phyloP scores from a whole-genome alignment of 2,113 vertebrate species.

The Cebus imitator region DNA sequence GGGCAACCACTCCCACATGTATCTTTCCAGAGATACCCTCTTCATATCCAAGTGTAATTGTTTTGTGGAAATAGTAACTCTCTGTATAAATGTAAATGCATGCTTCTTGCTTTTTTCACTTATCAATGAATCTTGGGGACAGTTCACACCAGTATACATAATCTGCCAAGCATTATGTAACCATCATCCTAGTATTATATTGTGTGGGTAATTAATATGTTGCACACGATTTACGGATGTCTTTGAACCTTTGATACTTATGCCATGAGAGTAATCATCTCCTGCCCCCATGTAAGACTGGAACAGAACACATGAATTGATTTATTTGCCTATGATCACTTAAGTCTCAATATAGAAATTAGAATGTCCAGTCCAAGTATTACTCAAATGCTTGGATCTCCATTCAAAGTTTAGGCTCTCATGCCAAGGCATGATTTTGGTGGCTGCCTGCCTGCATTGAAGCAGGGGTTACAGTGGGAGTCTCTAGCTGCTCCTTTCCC shows the following conservation, averaged over 20 bases:
- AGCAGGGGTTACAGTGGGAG: not conserved
- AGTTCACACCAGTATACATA: not conserved
- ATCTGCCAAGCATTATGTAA: not conserved
- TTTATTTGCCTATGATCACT: not conserved
- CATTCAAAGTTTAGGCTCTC: not conserved
- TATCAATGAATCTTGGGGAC: not conserved
- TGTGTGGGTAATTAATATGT: not conserved
- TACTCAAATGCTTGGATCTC: not conserved
- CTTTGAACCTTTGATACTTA: not conserved
- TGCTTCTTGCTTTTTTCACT: not conserved
- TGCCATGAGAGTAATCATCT: not conserved
- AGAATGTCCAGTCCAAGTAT: not conserved
- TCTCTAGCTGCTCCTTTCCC: not conserved
- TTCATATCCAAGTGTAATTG: not conserved
- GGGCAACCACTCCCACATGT: not conserved
- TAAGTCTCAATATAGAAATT: not conserved
- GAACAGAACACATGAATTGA: not conserved
- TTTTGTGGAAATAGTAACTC: not conserved
- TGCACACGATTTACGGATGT: not conserved
- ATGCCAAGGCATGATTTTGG: not conserved
- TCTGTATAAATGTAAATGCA: not conserved
- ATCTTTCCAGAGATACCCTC: not conserved
- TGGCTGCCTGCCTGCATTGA: not conserved
- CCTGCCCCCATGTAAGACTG: not conserved
- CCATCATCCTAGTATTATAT: no score